phyloP scores from a whole-genome alignment of 2,113 vertebrate species.

The Formicarius rufipectus region DNA sequence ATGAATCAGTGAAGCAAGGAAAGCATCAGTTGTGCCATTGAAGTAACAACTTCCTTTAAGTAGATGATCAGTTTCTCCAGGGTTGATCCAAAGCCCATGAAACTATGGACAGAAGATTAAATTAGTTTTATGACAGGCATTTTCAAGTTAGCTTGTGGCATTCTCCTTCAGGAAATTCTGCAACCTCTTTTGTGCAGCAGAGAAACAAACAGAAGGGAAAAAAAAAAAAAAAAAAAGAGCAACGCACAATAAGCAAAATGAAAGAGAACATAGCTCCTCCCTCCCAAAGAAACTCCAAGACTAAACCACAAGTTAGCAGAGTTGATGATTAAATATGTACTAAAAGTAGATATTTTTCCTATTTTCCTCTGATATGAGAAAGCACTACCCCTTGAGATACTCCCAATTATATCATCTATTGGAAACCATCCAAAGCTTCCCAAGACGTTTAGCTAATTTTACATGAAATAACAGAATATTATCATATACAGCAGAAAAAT shows the following conservation, averaged over 20 bases:
- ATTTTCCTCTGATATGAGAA: not conserved
- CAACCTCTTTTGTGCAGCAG: rapidly evolving
- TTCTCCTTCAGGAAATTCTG: not conserved
- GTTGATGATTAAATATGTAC: not conserved
- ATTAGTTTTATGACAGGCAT: not conserved
- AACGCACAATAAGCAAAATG: not conserved
- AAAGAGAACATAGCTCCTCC: not conserved
- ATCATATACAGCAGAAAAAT: not conserved
- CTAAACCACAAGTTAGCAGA: not conserved
- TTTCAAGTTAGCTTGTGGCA: not conserved
- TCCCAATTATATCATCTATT: conserved; percentile 36
- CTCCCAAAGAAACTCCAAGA: not conserved
- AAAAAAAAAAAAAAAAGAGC: not conserved
- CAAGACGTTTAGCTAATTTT: conserved; percentile 23
- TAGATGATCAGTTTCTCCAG: not conserved
- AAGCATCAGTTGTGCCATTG: not conserved
- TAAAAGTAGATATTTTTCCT: conserved; percentile 44
- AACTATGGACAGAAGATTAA: not conserved
- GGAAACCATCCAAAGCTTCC: conserved; percentile 30
- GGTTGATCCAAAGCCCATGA: not conserved
- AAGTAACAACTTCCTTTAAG: not conserved
- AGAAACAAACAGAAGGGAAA: not conserved
- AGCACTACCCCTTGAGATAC: not conserved
- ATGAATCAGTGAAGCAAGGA: not conserved
- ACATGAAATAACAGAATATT: not conserved